Conservation (phyloP, 2,888 invertebrate genomes). For the Torymus aiolomorphi region DNA sequence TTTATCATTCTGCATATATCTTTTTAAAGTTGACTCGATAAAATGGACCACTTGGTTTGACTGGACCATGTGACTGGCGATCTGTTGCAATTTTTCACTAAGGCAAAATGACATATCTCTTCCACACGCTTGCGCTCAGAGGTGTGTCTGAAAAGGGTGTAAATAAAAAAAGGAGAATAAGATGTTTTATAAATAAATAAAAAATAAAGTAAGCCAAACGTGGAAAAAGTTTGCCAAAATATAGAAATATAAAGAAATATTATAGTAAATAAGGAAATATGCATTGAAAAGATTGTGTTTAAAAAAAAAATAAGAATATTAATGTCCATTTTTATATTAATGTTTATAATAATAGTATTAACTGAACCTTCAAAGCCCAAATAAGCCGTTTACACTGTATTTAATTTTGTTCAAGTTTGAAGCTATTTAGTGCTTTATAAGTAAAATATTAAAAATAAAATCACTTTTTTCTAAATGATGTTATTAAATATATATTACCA, state of each 20-base stretch:
- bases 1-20: background rate
- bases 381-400: no score
- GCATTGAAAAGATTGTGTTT: no score
- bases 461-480: no score
- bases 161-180: slow-evolving; percentile 67
- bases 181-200: slow-evolving; percentile 42
- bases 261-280: background rate
- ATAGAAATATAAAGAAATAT: slow-evolving; percentile 19
- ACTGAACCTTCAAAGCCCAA: no score
- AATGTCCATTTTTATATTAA: background rate
- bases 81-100: slow-evolving; percentile 10
- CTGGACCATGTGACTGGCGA: slow-evolving; percentile 24
- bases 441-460: no score
- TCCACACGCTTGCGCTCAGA: slow-evolving; percentile 64
- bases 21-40: no score
- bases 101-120: slow-evolving; percentile 20
- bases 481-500: no score
- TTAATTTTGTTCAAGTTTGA: no score
- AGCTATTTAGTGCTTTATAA: no score
- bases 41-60: background rate
- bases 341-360: no score
- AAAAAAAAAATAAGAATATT: background rate
- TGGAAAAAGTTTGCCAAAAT: slow-evolving; percentile 5
- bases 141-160: slow-evolving; percentile 73
- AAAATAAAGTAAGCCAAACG: slow-evolving; percentile 26